A percentile compares a stretch with the other conserved stretches of the same genome.
These are phyloP conservation scores for Drosophila anomelani DNA, from an alignment of 2,888 invertebrate species.

Conservation along the genomic window DNA sequence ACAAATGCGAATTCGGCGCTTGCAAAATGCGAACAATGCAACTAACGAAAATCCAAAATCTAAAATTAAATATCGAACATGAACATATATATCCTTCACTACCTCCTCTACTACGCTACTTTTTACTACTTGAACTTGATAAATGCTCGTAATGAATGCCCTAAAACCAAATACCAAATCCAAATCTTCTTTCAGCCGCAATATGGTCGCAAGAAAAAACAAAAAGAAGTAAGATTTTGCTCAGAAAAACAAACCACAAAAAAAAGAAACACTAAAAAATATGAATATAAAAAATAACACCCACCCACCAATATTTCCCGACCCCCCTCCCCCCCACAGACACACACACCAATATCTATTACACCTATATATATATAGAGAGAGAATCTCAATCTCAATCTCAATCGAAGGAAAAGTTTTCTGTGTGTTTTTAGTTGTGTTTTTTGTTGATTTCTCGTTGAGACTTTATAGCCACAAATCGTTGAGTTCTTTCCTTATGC, in stretches of 20 bases:
- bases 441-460: slow-evolving; percentile 38
- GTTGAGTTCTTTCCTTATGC: slow-evolving; percentile 3
- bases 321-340: slow-evolving; percentile 1
- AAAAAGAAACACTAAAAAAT: slow-evolving; percentile 24
- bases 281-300: slow-evolving; percentile 16
- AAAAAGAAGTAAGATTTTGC: slow-evolving; percentile 97
- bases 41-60: slow-evolving; percentile 25
- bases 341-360: slow-evolving; percentile 6
- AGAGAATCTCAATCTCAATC: slow-evolving; percentile 36
- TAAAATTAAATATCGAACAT: slow-evolving; percentile 25
- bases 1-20: slow-evolving; percentile 37
- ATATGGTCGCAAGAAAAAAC: slow-evolving; percentile 98
- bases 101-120: slow-evolving; percentile 39
- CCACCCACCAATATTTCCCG: slow-evolving; percentile 30
- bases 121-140: slow-evolving; percentile 47
- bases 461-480: slow-evolving; percentile 63
- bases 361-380: slow-evolving; percentile 7
- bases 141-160: slow-evolving; percentile 51
- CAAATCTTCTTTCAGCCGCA: slow-evolving; percentile 85
- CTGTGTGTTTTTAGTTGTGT: slow-evolving; percentile 41
- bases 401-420: slow-evolving; percentile 49
- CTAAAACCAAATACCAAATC: slow-evolving; percentile 71
- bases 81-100: slow-evolving; percentile 25
- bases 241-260: slow-evolving; percentile 61
- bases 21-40: slow-evolving; percentile 54